phyloP scores from a whole-genome alignment of 2,797 vertebrate species.

The Neomorphus geoffroyi region DNA sequence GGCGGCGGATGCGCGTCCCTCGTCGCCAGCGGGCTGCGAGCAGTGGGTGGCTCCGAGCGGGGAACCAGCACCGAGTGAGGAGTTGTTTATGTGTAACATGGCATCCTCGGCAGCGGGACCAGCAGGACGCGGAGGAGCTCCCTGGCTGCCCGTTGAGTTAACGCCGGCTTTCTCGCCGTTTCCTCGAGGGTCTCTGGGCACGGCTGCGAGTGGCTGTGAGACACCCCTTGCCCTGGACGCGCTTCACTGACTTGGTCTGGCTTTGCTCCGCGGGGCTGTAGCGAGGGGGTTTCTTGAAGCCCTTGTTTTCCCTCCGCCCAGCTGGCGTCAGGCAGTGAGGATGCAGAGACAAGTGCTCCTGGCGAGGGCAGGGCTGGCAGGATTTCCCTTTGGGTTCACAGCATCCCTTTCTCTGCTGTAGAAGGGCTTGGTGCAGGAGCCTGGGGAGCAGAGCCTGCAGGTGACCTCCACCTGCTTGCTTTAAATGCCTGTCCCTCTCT shows the following conservation, averaged over 20 bases:
- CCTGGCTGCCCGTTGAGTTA: not conserved
- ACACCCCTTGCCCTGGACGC: not conserved
- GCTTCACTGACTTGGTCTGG: not conserved
- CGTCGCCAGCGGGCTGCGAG: not conserved
- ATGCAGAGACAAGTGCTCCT: slow-evolving; percentile 2
- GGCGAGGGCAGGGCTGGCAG: not conserved
- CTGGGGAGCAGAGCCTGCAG: not conserved
- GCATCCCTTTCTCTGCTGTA: not conserved
- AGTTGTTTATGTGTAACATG: slow-evolving; percentile 24
- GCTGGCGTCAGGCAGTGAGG: not conserved
- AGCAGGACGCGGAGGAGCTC: not conserved
- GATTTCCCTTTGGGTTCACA: not conserved
- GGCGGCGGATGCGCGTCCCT: not conserved
- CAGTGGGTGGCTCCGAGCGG: not conserved
- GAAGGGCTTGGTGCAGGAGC: not conserved
- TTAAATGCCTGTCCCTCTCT: not conserved
- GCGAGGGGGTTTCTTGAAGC: not conserved
- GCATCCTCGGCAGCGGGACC: not conserved
- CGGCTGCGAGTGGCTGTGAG: not conserved
- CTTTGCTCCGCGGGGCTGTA: not conserved
- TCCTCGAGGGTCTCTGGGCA: not conserved
- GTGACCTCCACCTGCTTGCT: not conserved
- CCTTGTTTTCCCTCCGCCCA: slow-evolving; percentile 7
- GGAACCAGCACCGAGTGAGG: not conserved
- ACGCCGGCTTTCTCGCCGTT: not conserved